phyloP scores from a whole-genome alignment of 2,888 invertebrate species.

The Harpalus rubripes region DNA sequence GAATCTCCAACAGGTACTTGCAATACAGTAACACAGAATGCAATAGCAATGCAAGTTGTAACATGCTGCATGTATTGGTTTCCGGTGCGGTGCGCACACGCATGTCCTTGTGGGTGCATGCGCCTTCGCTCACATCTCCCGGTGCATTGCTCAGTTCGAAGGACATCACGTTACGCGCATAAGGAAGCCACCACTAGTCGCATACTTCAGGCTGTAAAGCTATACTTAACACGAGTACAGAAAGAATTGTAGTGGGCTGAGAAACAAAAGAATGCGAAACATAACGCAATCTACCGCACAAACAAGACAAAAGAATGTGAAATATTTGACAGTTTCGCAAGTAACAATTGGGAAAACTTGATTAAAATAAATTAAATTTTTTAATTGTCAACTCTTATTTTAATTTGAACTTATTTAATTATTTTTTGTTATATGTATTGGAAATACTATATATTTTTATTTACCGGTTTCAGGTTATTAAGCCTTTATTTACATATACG shows the following conservation, averaged over 20 bases:
- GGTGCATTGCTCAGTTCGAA: constrained; percentile 62
- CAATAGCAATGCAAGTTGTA: constrained; percentile 31
- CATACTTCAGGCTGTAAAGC: constrained; percentile 15
- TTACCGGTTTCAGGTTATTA: too few species aligned
- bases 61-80: constrained; percentile 51
- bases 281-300: too few species aligned
- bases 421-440: too few species aligned
- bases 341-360: too few species aligned
- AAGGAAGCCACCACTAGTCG: constrained; percentile 51
- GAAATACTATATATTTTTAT: too few species aligned
- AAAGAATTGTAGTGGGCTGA: constrained; percentile 5
- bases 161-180: constrained; percentile 55
- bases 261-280: constrained; percentile 31
- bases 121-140: constrained; percentile 40
- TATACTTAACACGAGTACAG: not conserved
- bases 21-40: constrained; percentile 1
- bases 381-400: too few species aligned
- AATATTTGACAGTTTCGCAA: too few species aligned
- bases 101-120: not conserved
- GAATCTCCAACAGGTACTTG: not conserved
- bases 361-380: too few species aligned
- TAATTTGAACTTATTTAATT: too few species aligned
- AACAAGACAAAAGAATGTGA: too few species aligned
- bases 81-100: constrained; percentile 37
- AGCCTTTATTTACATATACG: too few species aligned